Base-by-base conservation (phyloP, 2,797 vertebrate species). In the Chiroxiphia lanceolata region DNA sequence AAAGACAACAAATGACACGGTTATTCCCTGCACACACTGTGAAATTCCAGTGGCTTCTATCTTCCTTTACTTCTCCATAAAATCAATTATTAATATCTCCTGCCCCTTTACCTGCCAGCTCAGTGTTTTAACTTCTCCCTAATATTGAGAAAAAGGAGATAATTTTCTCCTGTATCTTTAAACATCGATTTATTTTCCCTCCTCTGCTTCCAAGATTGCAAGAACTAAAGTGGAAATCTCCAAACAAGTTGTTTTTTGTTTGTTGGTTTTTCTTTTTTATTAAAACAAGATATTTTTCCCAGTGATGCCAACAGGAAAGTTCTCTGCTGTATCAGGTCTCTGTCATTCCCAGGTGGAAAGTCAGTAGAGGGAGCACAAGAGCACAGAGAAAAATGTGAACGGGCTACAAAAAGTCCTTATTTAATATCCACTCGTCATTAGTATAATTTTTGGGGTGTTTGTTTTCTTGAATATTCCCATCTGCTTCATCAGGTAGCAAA, bases 281-380 rank as follows among this genome's bases (percentile, higher is more conserved):
- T 31, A 42, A 34, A 67, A 29, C 8, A 34, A 25, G 1, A 3
- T 29, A 25, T 12, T 50, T 13, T 29, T 18, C 18, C 10, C 4
- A 45, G 23, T 1, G 2, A 47, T 38, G 8, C 17, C 23, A 50
- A 31, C 3, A 8, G 25, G 16, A 74, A 83, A 34, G 29, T 63
- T 92, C 59, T 54, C 50, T 54, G n/a, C 26, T 60, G 53, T 27
- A 10, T 8, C 34, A 68, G 10, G 27, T 48, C 7, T 56, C 36
- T 47, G 63, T 80, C 76, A 44, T 60, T 79, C 53, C 68, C 69
- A 94, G 67, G 77, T 93, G 69, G 60, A 75, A 77, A 94, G 82
- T 82, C 95, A 97, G 94, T 94, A 96, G 96, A 96, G 95, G 96
- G 97, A 96, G 96, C 89, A 95, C 77, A 89, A 95, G 95, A 96